Conservation (phyloP, 2,113 vertebrate genomes). For the Mus pahari region DNA sequence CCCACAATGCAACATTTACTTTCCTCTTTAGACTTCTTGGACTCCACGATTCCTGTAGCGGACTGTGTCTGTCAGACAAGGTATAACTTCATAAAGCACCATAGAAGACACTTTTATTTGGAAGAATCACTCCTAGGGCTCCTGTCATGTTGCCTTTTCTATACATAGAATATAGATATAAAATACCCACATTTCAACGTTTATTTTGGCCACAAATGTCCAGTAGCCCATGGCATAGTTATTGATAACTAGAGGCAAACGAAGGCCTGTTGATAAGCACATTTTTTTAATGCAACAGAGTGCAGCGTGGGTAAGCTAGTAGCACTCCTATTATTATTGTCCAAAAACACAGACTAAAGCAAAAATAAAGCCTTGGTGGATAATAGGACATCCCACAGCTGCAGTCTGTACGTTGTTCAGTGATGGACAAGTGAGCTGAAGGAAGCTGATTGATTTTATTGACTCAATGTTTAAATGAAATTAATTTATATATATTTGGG, state of each 20-base stretch:
- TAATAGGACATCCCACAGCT: neutral
- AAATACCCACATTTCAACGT: neutral
- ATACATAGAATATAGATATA: neutral
- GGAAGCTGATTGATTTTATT: neutral
- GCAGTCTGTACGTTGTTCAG: neutral
- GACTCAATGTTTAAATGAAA: neutral
- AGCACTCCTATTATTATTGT: neutral
- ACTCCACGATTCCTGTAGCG: too few relatives aligned
- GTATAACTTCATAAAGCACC: neutral
- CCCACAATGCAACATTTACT: neutral
- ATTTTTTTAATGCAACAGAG: neutral
- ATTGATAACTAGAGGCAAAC: neutral
- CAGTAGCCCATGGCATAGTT: neutral
- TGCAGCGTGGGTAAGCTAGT: accelerated
- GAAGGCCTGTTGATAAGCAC: neutral
- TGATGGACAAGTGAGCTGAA: neutral
- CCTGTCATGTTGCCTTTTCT: neutral
- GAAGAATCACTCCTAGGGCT: neutral
- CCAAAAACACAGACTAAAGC: neutral
- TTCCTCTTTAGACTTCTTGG: neutral
- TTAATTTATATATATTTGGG: neutral
- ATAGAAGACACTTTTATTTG: neutral
- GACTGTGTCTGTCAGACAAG: neutral
- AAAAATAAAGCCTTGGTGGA: neutral
- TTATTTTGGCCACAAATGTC: neutral